phyloP scores from a whole-genome alignment of 1,140 invertebrate genomes.

The Lepidurus couesii region DNA sequence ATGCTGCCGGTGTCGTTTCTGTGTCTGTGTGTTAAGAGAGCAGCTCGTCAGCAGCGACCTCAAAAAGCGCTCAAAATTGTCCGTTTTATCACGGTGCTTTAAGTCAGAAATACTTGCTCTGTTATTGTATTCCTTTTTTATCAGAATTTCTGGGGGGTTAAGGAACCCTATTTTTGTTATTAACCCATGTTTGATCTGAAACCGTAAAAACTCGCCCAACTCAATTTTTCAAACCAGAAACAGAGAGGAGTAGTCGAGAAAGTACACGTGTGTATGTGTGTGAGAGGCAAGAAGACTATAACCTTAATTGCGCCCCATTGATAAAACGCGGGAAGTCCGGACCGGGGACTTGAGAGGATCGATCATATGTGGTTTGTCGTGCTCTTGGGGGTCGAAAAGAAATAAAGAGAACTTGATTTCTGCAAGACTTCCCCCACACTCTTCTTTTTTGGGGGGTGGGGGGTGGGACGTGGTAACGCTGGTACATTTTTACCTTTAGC shows the following conservation, averaged over 20 bases:
- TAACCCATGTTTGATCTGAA: not conserved
- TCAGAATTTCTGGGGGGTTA: no score
- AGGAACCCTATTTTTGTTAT: not conserved
- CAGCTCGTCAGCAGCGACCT: not conserved
- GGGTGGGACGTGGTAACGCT: no score
- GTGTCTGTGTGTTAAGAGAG: not conserved
- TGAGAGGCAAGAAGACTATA: not conserved
- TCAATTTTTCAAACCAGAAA: not conserved
- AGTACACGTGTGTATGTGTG: not conserved
- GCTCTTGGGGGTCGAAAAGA: not conserved
- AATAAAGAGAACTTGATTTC: slow-evolving; percentile 1
- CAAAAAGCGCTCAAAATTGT: not conserved
- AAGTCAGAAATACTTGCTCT: no score
- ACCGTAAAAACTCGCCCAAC: not conserved
- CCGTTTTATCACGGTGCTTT: not conserved
- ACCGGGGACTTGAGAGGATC: not conserved
- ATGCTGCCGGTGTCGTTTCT: not conserved
- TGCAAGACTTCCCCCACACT: not conserved
- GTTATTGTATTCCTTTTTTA: no score
- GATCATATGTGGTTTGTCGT: slow-evolving; percentile 2
- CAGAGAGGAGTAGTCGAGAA: not conserved
- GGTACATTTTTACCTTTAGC: not conserved
- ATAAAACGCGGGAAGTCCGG: slow-evolving; percentile 7
- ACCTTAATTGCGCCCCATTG: slow-evolving; percentile 17
- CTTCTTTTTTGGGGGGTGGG: not conserved